Evolutionary conservation across 2,113 vertebrate genomes (phyloP), one percentile per base, ranked within the genome.

Genomic region (Peromyscus polionotus): DNA sequence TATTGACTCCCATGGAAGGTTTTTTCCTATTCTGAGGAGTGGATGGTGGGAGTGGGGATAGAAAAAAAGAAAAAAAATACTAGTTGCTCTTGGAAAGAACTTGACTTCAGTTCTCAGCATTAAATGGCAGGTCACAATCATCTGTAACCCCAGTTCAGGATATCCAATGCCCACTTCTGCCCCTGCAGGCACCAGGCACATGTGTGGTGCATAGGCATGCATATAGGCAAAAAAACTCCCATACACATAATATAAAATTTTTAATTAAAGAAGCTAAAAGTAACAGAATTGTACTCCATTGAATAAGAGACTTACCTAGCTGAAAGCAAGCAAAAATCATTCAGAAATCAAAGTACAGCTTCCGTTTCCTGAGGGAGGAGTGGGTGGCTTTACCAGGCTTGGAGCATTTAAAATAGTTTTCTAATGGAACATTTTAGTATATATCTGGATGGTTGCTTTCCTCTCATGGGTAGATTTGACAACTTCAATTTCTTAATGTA

Each of bases 401-500:
- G 91, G 10, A 57, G 14, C 54, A 96, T 96, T 96, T 96, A 96
- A 96, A 93, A 94, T 59, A 63, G 45, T 80, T 94, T 90, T 93
- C 95, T 93, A 97, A 93, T 81, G 93, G 92, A 98, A 68, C 33
- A 63, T 93, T 97, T 96, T 85, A 94, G 89, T 91, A 72, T 79
- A 57, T 72, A 93, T 86, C 95, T 68, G 31, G 73, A 90, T 95
- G 86, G 84, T 91, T 68, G 9, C 93, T 95, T 92, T 17, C 0
- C 75, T 92, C 90, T 95, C 93, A 79, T 72, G 33, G n/a, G 36
- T 85, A 67, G 63, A 95, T 93, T 39, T 97, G 94, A 97, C 96
- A 97, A 91, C 96, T 91, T 97, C 93, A 51, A 42, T 96, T 96
- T 97, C 91, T 96, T 97, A 95, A 97, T 67, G 93, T 90, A 94